Base-by-base conservation (phyloP, 1,140 invertebrate genomes). In the Dysdera silvatica region DNA sequence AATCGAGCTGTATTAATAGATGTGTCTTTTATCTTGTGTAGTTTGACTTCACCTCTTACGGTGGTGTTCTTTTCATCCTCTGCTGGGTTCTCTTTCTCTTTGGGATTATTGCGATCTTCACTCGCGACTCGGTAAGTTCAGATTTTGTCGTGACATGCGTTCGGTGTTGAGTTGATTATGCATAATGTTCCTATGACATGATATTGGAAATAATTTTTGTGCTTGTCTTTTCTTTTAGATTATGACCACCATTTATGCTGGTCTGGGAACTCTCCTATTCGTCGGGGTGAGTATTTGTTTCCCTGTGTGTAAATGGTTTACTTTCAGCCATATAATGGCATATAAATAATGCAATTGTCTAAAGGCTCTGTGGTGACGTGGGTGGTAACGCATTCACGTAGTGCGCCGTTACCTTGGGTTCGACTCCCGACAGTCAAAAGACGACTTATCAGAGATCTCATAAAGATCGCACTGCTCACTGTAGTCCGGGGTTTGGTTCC, bases 21-120 rank as follows among this genome's bases (percentile, higher is more conserved):
- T n/a, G n/a, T n/a, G n/a, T n/a, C n/a, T 56, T 20, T 29, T 33
- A 29, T 41, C 33, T 26, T 67, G 80, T 80, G 16, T 81, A 81
- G 82, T 80, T 81, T 74, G 83, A 84, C 70, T 79, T 84, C 67
- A 84, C 83, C 7, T 75, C 79, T 70, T 80, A 76, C 56, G 69
- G 74, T 35, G 80, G 81, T 33, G 64, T 82, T 2, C 57, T 84
- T 14, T 78, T 80, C 68, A 78, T 79, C 14, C 48, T 80, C 16
- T 63, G 70, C 6, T 67, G 82, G 67, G 78, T 81, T 10, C 67
- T 80, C 3, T 69, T 83, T 8, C 69, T 83, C 6, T 76, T 81
- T 65, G 78, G 82, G 16, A 69, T 81, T 23, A 67, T 78, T 18
- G 70, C 77, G 24, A 67, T 73, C 2, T 65, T 65, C 33, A 65